phyloP scores from a whole-genome alignment of 2,113 vertebrate species.

The Coryphaenoides rupestris region DNA sequence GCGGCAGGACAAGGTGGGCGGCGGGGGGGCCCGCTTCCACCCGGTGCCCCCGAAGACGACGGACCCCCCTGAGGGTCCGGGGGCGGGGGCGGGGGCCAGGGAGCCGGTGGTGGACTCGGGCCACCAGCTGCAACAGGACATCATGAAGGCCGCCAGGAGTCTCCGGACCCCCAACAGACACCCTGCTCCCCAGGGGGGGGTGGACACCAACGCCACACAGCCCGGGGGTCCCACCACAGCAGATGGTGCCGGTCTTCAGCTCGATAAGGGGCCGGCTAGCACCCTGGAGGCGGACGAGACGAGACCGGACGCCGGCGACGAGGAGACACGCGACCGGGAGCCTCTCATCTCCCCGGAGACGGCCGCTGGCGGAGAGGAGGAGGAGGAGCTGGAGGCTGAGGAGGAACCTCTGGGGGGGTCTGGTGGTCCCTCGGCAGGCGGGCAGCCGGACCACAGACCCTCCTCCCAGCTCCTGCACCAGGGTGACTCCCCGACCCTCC shows the following conservation, averaged over 20 bases:
- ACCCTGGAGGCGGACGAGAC: slow-evolving; percentile 32
- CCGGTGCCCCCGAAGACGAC: slow-evolving; percentile 81
- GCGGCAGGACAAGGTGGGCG: slow-evolving; percentile 78
- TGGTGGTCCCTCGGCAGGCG: slow-evolving; percentile 21
- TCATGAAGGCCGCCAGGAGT: slow-evolving; percentile 81
- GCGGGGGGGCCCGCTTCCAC: slow-evolving; percentile 74
- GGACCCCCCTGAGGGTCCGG: slow-evolving; percentile 13
- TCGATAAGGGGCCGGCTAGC: slow-evolving; percentile 33
- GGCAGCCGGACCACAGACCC: slow-evolving; percentile 35
- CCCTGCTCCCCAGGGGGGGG: slow-evolving; percentile 8
- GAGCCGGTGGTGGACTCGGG: slow-evolving; percentile 74
- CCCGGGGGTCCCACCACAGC: slow-evolving; percentile 9
- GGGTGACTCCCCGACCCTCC: slow-evolving; percentile 57
- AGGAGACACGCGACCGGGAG: slow-evolving; percentile 3
- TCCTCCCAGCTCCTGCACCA: slow-evolving; percentile 60
- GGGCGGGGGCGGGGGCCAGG: slow-evolving; percentile 16
- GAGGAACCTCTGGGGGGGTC: slow-evolving; percentile 32
- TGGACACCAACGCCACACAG: too few species aligned
- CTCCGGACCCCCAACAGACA: slow-evolving; percentile 77
- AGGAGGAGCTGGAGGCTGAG: slow-evolving; percentile 15
- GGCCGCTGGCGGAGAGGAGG: too few species aligned
- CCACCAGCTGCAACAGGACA: slow-evolving; percentile 84
- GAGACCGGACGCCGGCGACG: slow-evolving; percentile 12
- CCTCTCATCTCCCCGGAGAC: slow-evolving; percentile 18
- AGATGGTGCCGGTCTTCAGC: slow-evolving; percentile 20